Percentiles rank a stretch among this genome's conserved stretches.
Evolutionary conservation across 1,140 invertebrate species (phyloP).

Genomic region (Drosophila hydei): DNA sequence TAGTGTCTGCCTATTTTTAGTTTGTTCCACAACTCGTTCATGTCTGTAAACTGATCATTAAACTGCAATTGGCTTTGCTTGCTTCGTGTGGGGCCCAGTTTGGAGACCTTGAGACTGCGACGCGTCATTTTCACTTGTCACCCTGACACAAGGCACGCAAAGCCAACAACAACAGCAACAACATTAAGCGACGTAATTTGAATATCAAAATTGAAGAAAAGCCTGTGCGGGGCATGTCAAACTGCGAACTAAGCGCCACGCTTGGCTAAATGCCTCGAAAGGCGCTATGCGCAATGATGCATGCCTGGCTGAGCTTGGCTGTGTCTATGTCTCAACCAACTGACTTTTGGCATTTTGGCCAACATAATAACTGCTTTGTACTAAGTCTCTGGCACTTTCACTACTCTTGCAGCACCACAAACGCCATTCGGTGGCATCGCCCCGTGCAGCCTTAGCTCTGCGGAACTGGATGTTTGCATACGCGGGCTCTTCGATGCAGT

Average conservation of each 20-base stretch:
- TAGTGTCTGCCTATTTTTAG: background rate
- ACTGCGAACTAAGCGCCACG: constrained; percentile 45
- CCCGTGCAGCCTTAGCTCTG: constrained; percentile 62
- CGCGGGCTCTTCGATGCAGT: constrained; percentile 59
- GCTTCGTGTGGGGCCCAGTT: background rate
- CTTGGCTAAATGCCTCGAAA: constrained; percentile 47
- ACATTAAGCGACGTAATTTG: constrained; percentile 26
- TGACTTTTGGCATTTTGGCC: constrained; percentile 8
- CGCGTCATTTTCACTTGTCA: constrained; percentile 47
- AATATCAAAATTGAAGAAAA: constrained; percentile 33
- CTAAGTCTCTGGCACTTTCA: constrained; percentile 52
- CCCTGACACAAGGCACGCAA: constrained; percentile 54
- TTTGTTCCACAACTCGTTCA: background rate
- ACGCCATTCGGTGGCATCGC: background rate
- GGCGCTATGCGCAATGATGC: constrained; percentile 42
- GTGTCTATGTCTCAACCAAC: constrained; percentile 49
- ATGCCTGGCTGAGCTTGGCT: constrained; percentile 51
- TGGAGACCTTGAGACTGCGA: constrained; percentile 34
- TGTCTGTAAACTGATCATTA: constrained; percentile 3
- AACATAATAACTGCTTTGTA: constrained; percentile 25
- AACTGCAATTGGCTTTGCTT: constrained; percentile 9
- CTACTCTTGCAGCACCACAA: constrained; percentile 54
- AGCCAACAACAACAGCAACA: constrained; percentile 8
- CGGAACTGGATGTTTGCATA: constrained; percentile 73
- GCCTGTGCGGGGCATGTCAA: constrained; percentile 22